Evolutionary conservation across 2,113 vertebrate genomes (phyloP).

Genomic region (Atlantisia rogersi): DNA sequence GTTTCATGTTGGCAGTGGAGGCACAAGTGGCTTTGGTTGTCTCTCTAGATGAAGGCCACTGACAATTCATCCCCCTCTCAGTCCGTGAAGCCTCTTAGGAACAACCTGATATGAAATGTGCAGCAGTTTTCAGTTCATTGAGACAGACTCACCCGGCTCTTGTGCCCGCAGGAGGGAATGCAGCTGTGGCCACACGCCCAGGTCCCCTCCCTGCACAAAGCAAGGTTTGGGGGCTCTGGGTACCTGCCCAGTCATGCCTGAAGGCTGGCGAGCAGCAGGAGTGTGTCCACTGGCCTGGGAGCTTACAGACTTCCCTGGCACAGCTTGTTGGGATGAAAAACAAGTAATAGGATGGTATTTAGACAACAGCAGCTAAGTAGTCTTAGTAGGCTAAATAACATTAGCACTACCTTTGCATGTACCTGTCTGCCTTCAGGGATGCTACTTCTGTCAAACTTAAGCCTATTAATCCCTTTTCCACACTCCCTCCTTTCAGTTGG

Average conservation of each 20-base stretch:
- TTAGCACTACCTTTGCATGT: neutral
- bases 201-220: neutral
- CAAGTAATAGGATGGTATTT: neutral
- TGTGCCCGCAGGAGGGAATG: accelerated
- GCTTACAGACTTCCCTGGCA: neutral
- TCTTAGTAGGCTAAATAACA: neutral
- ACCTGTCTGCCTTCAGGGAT: neutral
- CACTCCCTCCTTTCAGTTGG: neutral
- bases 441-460: neutral
- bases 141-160: neutral
- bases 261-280: neutral
- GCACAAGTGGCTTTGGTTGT: neutral
- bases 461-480: neutral
- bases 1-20: neutral
- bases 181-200: accelerated
- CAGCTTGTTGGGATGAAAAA: neutral
- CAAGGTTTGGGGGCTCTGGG: neutral
- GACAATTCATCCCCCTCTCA: neutral
- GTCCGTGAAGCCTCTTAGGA: neutral
- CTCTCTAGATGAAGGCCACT: neutral
- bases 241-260: neutral
- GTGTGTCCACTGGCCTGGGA: accelerated
- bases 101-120: neutral
- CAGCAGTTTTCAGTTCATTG: neutral
- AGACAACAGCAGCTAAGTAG: neutral